These are phyloP conservation scores for Fulica atra DNA, from an alignment of 2,113 vertebrate genomes.

Conservation along the genomic window DNA sequence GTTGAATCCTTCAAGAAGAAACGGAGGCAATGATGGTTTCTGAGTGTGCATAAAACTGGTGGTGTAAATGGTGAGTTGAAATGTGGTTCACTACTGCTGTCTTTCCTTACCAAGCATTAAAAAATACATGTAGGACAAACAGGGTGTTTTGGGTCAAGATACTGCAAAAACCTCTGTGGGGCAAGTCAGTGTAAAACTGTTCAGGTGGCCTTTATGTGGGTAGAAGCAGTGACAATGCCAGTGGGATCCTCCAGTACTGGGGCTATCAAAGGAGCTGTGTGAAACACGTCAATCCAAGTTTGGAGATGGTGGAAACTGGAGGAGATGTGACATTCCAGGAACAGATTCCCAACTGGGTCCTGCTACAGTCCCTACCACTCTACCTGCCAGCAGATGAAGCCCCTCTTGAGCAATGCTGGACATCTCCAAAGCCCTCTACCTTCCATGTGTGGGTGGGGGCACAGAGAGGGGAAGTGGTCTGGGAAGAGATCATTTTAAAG, in stretches of 20 bases:
- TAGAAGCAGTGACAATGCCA: not conserved
- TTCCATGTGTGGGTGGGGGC: not conserved
- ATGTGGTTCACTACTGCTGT: not conserved
- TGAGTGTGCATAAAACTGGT: not conserved
- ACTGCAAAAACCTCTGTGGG: not conserved
- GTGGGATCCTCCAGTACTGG: rapidly evolving
- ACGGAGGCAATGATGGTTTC: not conserved
- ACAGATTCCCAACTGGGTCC: not conserved
- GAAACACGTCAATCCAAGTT: not conserved
- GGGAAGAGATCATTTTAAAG: not conserved
- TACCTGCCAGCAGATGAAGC: not conserved
- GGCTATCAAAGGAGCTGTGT: not conserved
- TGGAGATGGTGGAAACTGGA: not conserved
- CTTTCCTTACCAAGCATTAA: not conserved
- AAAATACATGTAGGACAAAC: not conserved
- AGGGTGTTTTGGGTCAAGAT: not conserved
- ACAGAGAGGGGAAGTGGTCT: not conserved
- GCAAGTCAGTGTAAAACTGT: not conserved
- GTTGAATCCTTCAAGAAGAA: not conserved
- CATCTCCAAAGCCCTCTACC: not conserved
- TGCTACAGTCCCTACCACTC: not conserved
- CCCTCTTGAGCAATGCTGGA: not conserved
- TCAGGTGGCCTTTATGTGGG: not conserved
- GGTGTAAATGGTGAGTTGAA: not conserved
- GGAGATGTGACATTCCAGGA: not conserved